phyloP scores from a whole-genome alignment of 1,140 invertebrate species.

The Pteromalus puparum region DNA sequence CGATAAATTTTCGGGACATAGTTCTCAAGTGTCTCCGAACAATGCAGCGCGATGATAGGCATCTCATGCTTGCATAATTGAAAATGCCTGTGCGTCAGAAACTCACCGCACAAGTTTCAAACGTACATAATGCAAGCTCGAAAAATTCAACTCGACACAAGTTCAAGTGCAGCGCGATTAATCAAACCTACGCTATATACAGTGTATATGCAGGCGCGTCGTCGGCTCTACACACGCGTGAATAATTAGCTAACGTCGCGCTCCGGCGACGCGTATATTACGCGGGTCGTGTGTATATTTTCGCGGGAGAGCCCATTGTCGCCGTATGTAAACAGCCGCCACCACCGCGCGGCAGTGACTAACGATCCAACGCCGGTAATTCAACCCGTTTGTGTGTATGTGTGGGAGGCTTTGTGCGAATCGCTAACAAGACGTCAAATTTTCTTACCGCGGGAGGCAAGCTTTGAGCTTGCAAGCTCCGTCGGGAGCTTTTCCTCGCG shows the following conservation, averaged over 20 bases:
- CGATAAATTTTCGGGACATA: not conserved
- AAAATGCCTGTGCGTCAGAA: not conserved
- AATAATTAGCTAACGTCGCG: slow-evolving; percentile 19
- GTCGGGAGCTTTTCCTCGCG: not conserved
- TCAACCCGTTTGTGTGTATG: not conserved
- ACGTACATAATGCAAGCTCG: not conserved
- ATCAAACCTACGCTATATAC: too few relatives aligned
- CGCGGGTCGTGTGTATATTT: not conserved
- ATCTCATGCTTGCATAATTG: not conserved
- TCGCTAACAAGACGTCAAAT: slow-evolving; percentile 36
- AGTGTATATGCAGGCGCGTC: too few relatives aligned
- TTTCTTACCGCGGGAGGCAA: not conserved
- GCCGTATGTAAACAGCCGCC: slow-evolving; percentile 47
- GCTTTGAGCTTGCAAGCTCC: slow-evolving; percentile 1
- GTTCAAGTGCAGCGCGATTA: not conserved
- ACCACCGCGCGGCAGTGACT: slow-evolving; percentile 38
- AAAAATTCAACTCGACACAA: not conserved
- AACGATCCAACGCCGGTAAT: slow-evolving; percentile 41
- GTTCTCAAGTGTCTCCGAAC: not conserved
- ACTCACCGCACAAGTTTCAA: not conserved
- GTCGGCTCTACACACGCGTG: not conserved
- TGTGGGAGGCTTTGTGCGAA: slow-evolving; percentile 2
- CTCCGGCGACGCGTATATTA: not conserved
- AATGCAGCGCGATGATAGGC: not conserved
- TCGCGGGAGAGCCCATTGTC: slow-evolving; percentile 11